Percentiles rank a stretch among this genome's conserved stretches.
Evolutionary conservation across 2,113 vertebrate genomes (phyloP).

Genomic region (Procapra przewalskii): DNA sequence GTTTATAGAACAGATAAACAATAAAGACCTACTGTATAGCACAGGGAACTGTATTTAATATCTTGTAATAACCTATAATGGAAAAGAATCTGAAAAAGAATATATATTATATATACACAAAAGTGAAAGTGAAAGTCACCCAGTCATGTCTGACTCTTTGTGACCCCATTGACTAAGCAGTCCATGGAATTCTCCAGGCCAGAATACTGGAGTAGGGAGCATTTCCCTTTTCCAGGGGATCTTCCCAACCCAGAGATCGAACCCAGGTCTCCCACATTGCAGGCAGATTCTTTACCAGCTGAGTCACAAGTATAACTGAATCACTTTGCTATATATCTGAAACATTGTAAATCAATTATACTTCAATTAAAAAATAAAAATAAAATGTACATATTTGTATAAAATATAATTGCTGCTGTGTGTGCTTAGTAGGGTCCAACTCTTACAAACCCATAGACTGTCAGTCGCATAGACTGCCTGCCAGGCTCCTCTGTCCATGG

Average conservation of each 20-base stretch:
- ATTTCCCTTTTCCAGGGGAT: background rate
- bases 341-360: background rate
- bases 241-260: rapidly evolving
- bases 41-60: background rate
- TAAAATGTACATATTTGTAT: background rate
- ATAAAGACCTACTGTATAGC: background rate
- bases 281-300: background rate
- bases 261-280: background rate
- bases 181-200: background rate
- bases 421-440: background rate
- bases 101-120: too few species aligned
- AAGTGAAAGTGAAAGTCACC: background rate
- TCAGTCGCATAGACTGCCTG: background rate
- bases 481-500: background rate
- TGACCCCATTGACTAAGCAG: background rate
- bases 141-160: background rate
- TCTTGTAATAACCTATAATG: background rate
- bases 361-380: background rate
- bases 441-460: background rate
- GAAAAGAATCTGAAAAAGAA: too few species aligned
- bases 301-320: background rate
- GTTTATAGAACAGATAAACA: background rate
- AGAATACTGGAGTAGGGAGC: background rate
- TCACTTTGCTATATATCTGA: background rate
- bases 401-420: background rate